phyloP scores from a whole-genome alignment of 2,888 invertebrate genomes.

The Linnaemya vulpina region DNA sequence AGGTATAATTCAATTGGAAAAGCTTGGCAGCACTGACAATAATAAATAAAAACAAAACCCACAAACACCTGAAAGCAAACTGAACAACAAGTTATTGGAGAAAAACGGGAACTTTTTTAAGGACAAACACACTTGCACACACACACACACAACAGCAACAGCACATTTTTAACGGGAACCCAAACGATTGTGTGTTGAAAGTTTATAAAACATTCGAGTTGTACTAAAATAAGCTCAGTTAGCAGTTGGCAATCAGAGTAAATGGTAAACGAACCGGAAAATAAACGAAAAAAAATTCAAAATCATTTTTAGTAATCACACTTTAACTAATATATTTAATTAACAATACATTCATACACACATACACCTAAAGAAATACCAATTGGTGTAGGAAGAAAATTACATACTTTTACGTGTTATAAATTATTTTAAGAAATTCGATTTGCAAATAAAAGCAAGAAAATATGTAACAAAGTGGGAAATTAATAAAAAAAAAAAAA shows the following conservation, averaged over 20 bases:
- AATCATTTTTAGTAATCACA: slow-evolving; percentile 30
- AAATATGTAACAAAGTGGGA: neutral
- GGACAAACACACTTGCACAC: slow-evolving; percentile 40
- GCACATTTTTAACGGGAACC: slow-evolving; percentile 68
- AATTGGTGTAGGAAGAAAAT: neutral
- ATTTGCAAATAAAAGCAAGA: neutral
- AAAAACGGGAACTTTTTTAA: slow-evolving; percentile 43
- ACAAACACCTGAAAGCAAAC: slow-evolving; percentile 24
- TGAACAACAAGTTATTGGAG: slow-evolving; percentile 42
- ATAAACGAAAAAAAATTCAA: slow-evolving; percentile 55
- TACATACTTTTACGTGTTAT: neutral
- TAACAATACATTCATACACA: neutral
- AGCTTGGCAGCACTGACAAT: slow-evolving; percentile 12
- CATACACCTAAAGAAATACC: neutral
- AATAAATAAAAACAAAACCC: slow-evolving; percentile 18
- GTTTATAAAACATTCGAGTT: slow-evolving; percentile 70
- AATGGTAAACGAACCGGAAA: slow-evolving; percentile 75
- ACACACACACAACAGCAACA: slow-evolving; percentile 27
- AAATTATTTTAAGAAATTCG: slow-evolving; percentile 15
- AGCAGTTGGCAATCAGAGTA: slow-evolving; percentile 80
- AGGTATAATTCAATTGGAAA: neutral
- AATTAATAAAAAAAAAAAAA: no score
- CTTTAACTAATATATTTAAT: slow-evolving; percentile 36
- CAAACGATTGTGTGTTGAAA: slow-evolving; percentile 38
- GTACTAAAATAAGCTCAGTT: slow-evolving; percentile 79